Percentiles rank a stretch among this genome's conserved stretches.
phyloP scores from a whole-genome alignment of 2,797 vertebrate species.

The Falco biarmicus region DNA sequence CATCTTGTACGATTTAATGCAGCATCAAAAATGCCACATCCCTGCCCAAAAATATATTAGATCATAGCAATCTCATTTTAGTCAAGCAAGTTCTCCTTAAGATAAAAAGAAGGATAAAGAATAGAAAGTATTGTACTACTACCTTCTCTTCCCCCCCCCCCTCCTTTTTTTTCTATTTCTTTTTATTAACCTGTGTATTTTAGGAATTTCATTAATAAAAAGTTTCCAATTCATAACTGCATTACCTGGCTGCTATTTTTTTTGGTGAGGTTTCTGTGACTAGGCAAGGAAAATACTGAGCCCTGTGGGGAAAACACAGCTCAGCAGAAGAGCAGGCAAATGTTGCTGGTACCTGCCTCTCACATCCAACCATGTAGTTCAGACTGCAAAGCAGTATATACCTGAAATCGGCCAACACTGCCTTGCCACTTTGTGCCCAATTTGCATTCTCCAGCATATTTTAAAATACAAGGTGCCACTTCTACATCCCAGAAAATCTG shows the following conservation, averaged over 20 bases:
- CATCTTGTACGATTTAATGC: neutral
- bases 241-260: neutral
- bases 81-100: neutral
- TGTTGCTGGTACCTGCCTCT: neutral
- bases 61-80: neutral
- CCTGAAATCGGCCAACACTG: neutral
- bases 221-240: neutral
- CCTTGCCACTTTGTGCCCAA: neutral
- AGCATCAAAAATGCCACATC: neutral
- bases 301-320: accelerated
- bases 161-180: neutral
- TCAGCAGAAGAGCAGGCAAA: neutral
- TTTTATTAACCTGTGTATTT: neutral
- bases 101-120: neutral
- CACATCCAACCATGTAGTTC: neutral
- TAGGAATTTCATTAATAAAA: neutral
- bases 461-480: neutral
- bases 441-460: neutral
- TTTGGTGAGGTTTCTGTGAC: neutral
- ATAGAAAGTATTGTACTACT: neutral
- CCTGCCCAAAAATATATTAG: neutral
- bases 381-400: neutral
- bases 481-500: neutral
- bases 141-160: too few species aligned
- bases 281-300: neutral